Conservation (phyloP, 2,888 invertebrate genomes). For the Oscheius onirici region DNA sequence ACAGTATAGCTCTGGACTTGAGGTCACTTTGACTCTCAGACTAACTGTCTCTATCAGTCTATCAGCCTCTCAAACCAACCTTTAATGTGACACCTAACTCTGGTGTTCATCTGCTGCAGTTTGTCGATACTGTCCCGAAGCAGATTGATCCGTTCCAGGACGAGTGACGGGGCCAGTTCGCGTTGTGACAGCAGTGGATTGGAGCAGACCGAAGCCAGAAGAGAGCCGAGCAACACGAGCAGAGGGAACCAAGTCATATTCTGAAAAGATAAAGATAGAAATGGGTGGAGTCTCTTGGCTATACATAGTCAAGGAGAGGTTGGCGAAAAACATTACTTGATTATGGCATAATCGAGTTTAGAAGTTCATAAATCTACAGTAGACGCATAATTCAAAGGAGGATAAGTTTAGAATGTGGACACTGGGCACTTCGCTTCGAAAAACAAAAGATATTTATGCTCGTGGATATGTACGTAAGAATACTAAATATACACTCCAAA, state of each 20-base stretch:
- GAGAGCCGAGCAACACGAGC: constrained; percentile 17
- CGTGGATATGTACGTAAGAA: too few relatives aligned
- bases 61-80: constrained; percentile 6
- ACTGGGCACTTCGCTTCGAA: too few relatives aligned
- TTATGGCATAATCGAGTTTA: too few relatives aligned
- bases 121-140: constrained; percentile 34
- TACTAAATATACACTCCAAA: too few relatives aligned
- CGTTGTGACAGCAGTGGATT: constrained; percentile 28
- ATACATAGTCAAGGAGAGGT: too few relatives aligned
- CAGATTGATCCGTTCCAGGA: constrained; percentile 32
- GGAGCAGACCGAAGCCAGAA: constrained; percentile 20
- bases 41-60: too few relatives aligned
- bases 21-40: not conserved
- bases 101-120: constrained; percentile 33
- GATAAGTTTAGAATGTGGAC: too few relatives aligned
- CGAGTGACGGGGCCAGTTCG: constrained; percentile 34
- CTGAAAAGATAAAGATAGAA: not conserved
- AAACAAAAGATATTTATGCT: too few relatives aligned
- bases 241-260: constrained; percentile 36
- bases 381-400: too few relatives aligned
- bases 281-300: not conserved
- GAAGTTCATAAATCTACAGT: too few relatives aligned
- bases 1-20: not conserved
- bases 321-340: too few relatives aligned
- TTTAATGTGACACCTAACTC: constrained; percentile 33